These are phyloP conservation scores for Typhlichthys eigenmanni DNA, from an alignment of 2,797 vertebrate genomes.

Conservation along the genomic window DNA sequence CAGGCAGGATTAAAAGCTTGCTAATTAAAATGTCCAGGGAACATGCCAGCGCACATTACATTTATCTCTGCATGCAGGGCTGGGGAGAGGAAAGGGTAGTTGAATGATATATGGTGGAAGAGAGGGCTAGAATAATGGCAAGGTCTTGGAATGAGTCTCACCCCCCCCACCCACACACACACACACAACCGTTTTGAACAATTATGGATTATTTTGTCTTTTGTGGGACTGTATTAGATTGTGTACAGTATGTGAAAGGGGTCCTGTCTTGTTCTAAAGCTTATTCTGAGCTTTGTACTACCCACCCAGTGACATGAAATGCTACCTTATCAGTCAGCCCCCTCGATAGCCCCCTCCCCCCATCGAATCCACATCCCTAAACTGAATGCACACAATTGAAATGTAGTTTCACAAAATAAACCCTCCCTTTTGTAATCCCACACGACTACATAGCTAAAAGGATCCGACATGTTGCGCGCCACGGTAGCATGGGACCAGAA, in stretches of 20 bases:
- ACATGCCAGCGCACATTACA: constrained; percentile 57
- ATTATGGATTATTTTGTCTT: constrained; percentile 19
- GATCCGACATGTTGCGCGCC: not conserved
- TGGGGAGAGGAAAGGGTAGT: constrained; percentile 25
- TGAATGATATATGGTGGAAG: constrained; percentile 32
- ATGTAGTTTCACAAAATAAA: not conserved
- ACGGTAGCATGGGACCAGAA: constrained; percentile 12
- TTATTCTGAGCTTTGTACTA: constrained; percentile 13
- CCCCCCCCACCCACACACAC: too few relatives aligned
- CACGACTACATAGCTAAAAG: not conserved
- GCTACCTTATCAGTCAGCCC: constrained; percentile 13
- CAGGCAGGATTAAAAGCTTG: constrained; percentile 79
- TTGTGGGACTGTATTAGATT: constrained; percentile 6
- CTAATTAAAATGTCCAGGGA: constrained; percentile 81
- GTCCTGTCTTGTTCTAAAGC: constrained; percentile 27
- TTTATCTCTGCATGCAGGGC: constrained; percentile 63
- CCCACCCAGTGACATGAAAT: not conserved
- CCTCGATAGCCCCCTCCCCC: constrained; percentile 7
- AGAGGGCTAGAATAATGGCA: constrained; percentile 22
- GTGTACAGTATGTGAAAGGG: constrained; percentile 18
- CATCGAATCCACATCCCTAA: constrained; percentile 7
- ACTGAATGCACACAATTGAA: not conserved
- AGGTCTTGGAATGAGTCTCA: not conserved
- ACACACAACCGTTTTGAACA: not conserved
- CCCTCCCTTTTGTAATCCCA: not conserved